These are phyloP conservation scores for Amaurobius ferox DNA, from an alignment of 2,888 invertebrate species.

Conservation along the genomic window DNA sequence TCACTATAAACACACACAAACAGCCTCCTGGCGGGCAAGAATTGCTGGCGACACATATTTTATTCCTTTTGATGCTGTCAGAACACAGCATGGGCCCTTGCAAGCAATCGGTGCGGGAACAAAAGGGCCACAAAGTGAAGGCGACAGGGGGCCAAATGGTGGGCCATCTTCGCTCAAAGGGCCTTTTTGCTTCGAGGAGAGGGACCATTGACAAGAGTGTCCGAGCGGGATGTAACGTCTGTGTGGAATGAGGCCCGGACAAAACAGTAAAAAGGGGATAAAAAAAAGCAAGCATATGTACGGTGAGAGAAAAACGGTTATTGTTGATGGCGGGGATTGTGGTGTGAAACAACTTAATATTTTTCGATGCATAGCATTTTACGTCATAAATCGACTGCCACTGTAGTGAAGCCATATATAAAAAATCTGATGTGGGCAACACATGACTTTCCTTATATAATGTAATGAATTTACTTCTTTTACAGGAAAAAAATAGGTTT, in stretches of 20 bases:
- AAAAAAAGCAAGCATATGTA: background rate
- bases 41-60: slow-evolving; percentile 66
- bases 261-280: background rate
- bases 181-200: slow-evolving; percentile 17
- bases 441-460: too few species aligned
- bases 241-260: background rate
- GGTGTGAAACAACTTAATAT: too few species aligned
- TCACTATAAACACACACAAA: background rate
- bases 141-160: slow-evolving; percentile 70
- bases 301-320: background rate
- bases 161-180: slow-evolving; percentile 44
- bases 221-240: background rate
- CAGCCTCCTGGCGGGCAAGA: background rate
- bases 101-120: slow-evolving; percentile 52
- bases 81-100: background rate
- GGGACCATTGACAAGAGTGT: slow-evolving; percentile 43
- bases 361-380: too few species aligned
- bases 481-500: too few species aligned
- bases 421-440: too few species aligned
- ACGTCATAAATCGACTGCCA: too few species aligned
- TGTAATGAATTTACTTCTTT: too few species aligned
- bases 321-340: background rate
- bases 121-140: slow-evolving; percentile 51
- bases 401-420: too few species aligned
- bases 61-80: slow-evolving; percentile 57